Conservation (phyloP, 2,113 vertebrate species). For the Nothoprocta pentlandii region DNA sequence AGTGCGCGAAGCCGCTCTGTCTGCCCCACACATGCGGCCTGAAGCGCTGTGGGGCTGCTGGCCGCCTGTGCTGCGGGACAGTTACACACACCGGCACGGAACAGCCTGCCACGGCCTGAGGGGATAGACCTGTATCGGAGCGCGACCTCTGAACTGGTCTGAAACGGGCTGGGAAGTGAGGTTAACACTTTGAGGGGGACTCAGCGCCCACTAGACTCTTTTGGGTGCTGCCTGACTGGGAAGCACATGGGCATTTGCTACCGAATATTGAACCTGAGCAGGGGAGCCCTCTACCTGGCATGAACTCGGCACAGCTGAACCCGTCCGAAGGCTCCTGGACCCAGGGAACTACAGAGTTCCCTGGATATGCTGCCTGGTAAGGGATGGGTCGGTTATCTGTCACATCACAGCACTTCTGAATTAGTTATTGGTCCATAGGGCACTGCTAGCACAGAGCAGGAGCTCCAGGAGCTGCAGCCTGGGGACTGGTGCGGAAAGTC, state of each 20-base stretch:
- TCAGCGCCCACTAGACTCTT: background rate
- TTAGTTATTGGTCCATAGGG: background rate
- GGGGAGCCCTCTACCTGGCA: background rate
- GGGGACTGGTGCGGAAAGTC: rapidly evolving
- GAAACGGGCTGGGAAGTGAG: background rate
- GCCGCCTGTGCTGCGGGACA: background rate
- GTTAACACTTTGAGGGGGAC: background rate
- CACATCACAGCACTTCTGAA: rapidly evolving
- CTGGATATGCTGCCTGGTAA: rapidly evolving
- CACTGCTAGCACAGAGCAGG: background rate
- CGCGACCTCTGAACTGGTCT: background rate
- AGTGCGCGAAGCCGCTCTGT: no score
- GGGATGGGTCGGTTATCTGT: background rate
- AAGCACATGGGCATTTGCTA: background rate
- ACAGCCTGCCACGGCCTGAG: rapidly evolving
- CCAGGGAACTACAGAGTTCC: background rate
- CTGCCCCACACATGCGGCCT: no score
- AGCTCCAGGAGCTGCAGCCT: background rate
- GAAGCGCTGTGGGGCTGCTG: no score
- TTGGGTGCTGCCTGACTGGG: rapidly evolving
- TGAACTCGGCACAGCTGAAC: background rate
- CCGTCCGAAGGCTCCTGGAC: background rate
- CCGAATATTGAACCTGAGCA: background rate
- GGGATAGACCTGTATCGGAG: rapidly evolving
- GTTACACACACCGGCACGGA: rapidly evolving